These are phyloP conservation scores for Macropis europaea DNA, from an alignment of 2,888 invertebrate species.

Conservation along the genomic window DNA sequence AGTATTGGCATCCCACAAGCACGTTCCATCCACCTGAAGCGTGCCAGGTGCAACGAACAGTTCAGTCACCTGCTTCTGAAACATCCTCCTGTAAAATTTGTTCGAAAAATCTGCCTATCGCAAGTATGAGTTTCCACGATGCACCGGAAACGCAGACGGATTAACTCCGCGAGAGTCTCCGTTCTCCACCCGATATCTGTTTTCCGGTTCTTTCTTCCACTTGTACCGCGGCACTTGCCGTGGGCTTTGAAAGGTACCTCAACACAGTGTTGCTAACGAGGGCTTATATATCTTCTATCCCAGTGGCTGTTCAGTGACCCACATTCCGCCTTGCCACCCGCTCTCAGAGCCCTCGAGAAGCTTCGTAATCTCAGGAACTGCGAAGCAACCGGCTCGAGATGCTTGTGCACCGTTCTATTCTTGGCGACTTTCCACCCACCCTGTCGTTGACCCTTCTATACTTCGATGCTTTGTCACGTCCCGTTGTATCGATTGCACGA, in stretches of 20 bases:
- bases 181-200: constrained; percentile 40
- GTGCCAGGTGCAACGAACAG: no score
- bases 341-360: constrained; percentile 49
- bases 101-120: background rate
- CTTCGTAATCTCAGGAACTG: constrained; percentile 56
- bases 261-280: constrained; percentile 45
- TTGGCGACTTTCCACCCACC: constrained; percentile 54
- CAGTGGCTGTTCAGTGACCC: constrained; percentile 54
- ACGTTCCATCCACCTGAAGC: no score
- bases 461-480: constrained; percentile 30
- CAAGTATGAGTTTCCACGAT: background rate
- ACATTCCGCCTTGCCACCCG: constrained; percentile 57
- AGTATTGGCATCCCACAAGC: no score
- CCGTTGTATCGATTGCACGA: constrained; percentile 1
- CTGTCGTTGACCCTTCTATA: constrained; percentile 58
- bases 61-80: no score
- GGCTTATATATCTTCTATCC: constrained; percentile 41
- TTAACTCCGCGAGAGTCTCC: constrained; percentile 20
- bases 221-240: constrained; percentile 34
- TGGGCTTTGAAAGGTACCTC: constrained; percentile 35
- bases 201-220: constrained; percentile 43
- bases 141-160: constrained; percentile 16
- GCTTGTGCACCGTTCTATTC: constrained; percentile 55
- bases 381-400: constrained; percentile 49
- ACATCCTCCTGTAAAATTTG: no score